Base-by-base conservation (phyloP, 2,888 invertebrate genomes). In the Thymelicus lineola region DNA sequence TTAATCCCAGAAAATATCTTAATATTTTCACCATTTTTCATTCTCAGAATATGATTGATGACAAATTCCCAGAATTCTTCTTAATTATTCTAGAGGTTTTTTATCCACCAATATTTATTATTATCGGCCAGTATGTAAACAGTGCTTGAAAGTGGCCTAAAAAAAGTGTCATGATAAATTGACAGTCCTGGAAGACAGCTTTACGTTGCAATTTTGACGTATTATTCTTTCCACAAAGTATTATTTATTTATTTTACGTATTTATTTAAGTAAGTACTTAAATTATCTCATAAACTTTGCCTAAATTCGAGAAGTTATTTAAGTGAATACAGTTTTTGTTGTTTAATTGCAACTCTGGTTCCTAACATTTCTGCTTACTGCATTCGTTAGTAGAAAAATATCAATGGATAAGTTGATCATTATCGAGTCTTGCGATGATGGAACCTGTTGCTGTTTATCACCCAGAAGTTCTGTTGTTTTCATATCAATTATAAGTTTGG, bases 401-500 rank as follows among this genome's bases (percentile, higher is more conserved):
- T 28, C 46, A 63, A 78, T 82, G 78, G 77, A 80, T n/a, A 73
- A 74, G 3, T n/a, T 82, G 14, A 71, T 73, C 1, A n/a, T 62
- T 28, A 15, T 69, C 3, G 62, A 62, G n/a, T n/a, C 62, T 12
- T 69, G 88, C 69, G 79, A 74, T 0, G 85, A 86, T 12, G 80
- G 80, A 0, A 73, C 79, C 1, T 86, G 84, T 55, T 77, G 76
- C 59, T 75, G 76, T 20, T 57, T 80, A 9, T 61, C 77, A 7
- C 73, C 75, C 2, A 66, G 77, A n/a, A 80, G 77, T 59, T 78
- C 85, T 0, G 78, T 86, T 3, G 79, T 78, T 1, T 68, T 86
- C 0, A 87, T 90, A 72, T 82, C 90, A 9, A 70, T 87, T 3
- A 78, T 88, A 63, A 84, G 85, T 77, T 79, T 89, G 79, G 89